Conservation (phyloP, 2,888 invertebrate genomes). For the Perizoma flavofasciatum region DNA sequence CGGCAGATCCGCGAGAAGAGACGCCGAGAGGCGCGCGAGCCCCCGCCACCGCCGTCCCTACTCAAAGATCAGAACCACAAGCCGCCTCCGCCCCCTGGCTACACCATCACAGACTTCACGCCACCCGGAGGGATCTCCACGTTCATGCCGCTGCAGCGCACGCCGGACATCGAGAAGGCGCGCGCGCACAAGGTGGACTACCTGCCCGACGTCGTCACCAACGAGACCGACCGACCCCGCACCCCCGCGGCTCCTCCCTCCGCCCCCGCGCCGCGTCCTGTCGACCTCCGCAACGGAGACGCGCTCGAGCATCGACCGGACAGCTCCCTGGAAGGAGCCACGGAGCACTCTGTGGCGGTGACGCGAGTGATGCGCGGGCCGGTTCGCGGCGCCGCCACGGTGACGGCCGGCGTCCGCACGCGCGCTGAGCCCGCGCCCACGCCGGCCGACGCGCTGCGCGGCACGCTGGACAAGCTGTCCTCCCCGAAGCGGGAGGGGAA, state of each 20-base stretch:
- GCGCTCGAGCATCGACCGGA: constrained; percentile 28
- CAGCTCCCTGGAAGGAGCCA: constrained; percentile 58
- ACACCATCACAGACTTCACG: constrained; percentile 79
- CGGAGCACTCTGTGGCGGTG: constrained; percentile 86
- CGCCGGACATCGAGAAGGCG: constrained; percentile 78
- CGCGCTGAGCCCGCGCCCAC: constrained; percentile 75
- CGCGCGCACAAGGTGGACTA: constrained; percentile 76
- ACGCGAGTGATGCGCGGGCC: constrained; percentile 90
- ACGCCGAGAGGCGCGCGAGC: constrained; percentile 49
- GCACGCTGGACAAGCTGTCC: constrained; percentile 82
- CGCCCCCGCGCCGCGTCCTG: constrained; percentile 42
- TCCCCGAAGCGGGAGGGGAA: constrained; percentile 61
- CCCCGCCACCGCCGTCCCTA: constrained; percentile 46
- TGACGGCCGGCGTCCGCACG: constrained; percentile 82
- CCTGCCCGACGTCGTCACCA: constrained; percentile 76
- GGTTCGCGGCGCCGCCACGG: constrained; percentile 88
- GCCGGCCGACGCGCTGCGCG: constrained; percentile 69
- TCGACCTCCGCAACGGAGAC: constrained; percentile 53
- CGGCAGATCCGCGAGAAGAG: constrained; percentile 73
- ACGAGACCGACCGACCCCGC: constrained; percentile 58
- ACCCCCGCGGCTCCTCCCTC: constrained; percentile 40
- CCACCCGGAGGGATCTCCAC: constrained; percentile 69
- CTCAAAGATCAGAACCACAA: constrained; percentile 39
- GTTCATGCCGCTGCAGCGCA: constrained; percentile 77
- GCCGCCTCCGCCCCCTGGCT: constrained; percentile 59